Base-by-base conservation (phyloP, 2,888 invertebrate species). In the Cephus rjabovi region DNA sequence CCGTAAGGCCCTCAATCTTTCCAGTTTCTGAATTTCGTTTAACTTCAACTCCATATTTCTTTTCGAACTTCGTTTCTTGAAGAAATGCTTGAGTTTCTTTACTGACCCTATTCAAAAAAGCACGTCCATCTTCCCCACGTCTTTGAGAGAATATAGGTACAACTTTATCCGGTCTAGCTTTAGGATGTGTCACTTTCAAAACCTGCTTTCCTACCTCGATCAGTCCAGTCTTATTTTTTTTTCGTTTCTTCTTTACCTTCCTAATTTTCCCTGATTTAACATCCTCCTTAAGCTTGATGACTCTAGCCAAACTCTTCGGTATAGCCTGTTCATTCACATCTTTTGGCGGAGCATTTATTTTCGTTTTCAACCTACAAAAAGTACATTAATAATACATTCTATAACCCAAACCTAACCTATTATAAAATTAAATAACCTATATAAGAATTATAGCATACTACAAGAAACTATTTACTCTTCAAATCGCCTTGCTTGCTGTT, bases 321-420 rank as follows among this genome's bases (percentile, higher is more conserved):
- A 96, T 91, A n/a, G 95, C 94, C 89, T 97, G 96, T 4, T 95
- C 94, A 82, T 96, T 95, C 2, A 93, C 93, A 85, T 95, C 93
- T 70, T 92, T 92, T 0, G 97, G 97, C 0, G 97, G 96, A 77
- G 95, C 94, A 91, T 97, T 96, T 79, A 96, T 95, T 91, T 96
- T 95, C 68, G 93, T 93, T 88, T 95, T 94, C 85, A 96, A 90
- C 85, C 96, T 96, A 87, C 23, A 56, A 56, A 56, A 56, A 23
- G 6, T 56, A 56, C 56, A 23, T 23, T 2, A 56, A 56, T 12
- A 37, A 37, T 37, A 40, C 23, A 56, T 56, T 15, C 56, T 23
- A 1, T 12, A 6, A 40, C 0, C 40, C 40, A 9, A 56, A 56
- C 23, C 56, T 56, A 56, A 56, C 56, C 56, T 23, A 23, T 23